Evolutionary conservation across 64 coral and sea anemone genomes (phyloP).

Genomic region (Astreopora myriophthalma): DNA sequence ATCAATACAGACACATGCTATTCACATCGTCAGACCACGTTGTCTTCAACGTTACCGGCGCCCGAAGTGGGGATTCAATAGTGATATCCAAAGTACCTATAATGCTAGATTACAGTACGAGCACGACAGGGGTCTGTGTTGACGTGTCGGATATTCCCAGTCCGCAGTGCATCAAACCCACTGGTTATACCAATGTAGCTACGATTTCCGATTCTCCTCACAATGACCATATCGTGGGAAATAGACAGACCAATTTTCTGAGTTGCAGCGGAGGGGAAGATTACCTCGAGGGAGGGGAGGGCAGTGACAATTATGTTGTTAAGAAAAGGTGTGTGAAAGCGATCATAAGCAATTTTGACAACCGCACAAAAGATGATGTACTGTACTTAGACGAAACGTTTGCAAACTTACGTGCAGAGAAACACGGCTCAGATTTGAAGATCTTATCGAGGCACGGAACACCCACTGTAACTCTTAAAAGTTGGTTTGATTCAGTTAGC

Average conservation of each 20-base stretch:
- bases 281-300: conserved; percentile 19
- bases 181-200: not conserved
- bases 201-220: conserved; percentile 35
- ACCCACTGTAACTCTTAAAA: not conserved
- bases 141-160: not conserved
- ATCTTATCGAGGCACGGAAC: not conserved
- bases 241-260: conserved; percentile 46
- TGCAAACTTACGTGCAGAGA: not conserved
- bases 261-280: conserved; percentile 44
- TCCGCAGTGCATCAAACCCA: not conserved
- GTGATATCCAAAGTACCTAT: conserved; percentile 9
- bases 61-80: too few relatives aligned
- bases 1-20: not conserved
- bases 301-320: conserved; percentile 41
- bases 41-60: conserved; percentile 26
- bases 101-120: conserved; percentile 34
- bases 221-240: conserved; percentile 23
- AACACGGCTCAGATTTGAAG: not conserved
- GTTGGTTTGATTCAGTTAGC: not conserved
- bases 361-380: conserved; percentile 17
- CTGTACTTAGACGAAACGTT: conserved; percentile 44
- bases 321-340: not conserved
- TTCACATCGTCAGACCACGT: conserved; percentile 42
- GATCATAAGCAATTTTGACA: conserved; percentile 15
- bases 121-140: not conserved